Evolutionary conservation across 2,888 invertebrate species (phyloP).

Genomic region (Drosophila ustulata): DNA sequence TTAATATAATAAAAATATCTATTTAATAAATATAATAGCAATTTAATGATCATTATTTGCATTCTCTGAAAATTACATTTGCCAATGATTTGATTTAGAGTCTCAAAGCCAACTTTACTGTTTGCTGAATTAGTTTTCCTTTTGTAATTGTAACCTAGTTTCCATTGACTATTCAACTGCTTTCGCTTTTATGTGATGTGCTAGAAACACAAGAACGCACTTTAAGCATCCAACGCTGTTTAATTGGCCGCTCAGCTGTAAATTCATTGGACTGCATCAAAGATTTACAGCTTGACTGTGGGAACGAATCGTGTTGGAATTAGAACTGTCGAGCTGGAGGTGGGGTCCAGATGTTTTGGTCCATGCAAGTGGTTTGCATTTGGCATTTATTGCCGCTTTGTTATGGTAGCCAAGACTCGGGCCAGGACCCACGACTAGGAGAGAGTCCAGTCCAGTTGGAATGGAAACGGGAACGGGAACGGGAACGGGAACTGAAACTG

Average conservation of each 20-base stretch:
- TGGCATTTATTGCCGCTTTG: slow-evolving; percentile 73
- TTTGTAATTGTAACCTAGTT: slow-evolving; percentile 24
- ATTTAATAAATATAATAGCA: background rate
- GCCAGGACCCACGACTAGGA: background rate
- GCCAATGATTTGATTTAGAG: background rate
- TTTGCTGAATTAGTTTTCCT: background rate
- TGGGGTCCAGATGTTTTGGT: slow-evolving; percentile 67
- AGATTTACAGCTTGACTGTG: slow-evolving; percentile 69
- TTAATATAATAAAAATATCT: background rate
- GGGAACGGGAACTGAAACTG: slow-evolving; percentile 7
- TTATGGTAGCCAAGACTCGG: slow-evolving; percentile 16
- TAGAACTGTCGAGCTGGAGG: slow-evolving; percentile 18
- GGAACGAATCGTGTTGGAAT: slow-evolving; percentile 24
- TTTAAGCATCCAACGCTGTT: slow-evolving; percentile 54
- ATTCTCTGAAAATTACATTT: no score
- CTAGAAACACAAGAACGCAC: slow-evolving; percentile 69
- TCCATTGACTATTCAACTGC: slow-evolving; percentile 33
- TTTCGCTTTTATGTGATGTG: slow-evolving; percentile 58
- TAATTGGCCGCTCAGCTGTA: slow-evolving; percentile 77
- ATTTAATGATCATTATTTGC: no score
- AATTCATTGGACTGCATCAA: slow-evolving; percentile 77
- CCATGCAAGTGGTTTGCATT: slow-evolving; percentile 66
- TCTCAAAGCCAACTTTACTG: slow-evolving; percentile 2
- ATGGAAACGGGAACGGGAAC: slow-evolving; percentile 5
- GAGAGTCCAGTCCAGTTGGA: background rate